A percentile compares a stretch with the other conserved stretches of the same genome.
These are phyloP conservation scores for Whitmania pigra DNA, from an alignment of 1,140 invertebrate genomes.

Conservation along the genomic window DNA sequence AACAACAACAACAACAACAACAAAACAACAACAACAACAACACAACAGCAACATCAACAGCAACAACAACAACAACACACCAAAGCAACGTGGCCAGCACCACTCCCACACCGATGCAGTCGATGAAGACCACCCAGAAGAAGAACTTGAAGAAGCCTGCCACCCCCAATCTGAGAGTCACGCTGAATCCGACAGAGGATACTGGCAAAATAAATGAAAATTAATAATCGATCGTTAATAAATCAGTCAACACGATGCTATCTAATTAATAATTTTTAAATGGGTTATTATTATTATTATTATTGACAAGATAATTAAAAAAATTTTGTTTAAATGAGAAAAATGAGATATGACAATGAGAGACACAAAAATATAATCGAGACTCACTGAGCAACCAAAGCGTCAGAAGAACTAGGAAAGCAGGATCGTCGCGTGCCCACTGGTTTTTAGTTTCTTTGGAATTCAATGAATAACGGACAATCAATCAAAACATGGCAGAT, in stretches of 20 bases:
- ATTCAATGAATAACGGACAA: background rate
- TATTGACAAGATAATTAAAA: too few species aligned
- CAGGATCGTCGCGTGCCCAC: conserved; percentile 96
- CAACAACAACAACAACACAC: conserved; percentile 38
- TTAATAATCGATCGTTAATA: too few species aligned
- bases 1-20: too few species aligned
- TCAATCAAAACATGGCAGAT: too few species aligned
- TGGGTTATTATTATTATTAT: too few species aligned
- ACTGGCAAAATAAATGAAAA: conserved; percentile 50
- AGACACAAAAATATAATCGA: too few species aligned
- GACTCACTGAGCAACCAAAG: conserved; percentile 70
- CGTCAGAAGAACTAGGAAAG: conserved; percentile 83
- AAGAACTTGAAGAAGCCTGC: conserved; percentile 70
- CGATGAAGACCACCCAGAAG: conserved; percentile 81
- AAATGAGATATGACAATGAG: too few species aligned
- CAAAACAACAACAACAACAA: too few species aligned
- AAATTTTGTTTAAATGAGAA: too few species aligned
- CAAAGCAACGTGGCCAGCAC: conserved; percentile 79
- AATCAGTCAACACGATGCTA: too few species aligned
- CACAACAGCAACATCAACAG: background rate
- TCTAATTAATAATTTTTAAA: conserved; percentile 9
- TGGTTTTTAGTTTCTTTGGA: conserved; percentile 88
- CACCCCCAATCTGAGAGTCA: conserved; percentile 63
- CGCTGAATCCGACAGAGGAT: conserved; percentile 75
- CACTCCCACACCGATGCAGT: conserved; percentile 77